phyloP scores from a whole-genome alignment of 1,140 invertebrate genomes.

The Arion vulgaris region DNA sequence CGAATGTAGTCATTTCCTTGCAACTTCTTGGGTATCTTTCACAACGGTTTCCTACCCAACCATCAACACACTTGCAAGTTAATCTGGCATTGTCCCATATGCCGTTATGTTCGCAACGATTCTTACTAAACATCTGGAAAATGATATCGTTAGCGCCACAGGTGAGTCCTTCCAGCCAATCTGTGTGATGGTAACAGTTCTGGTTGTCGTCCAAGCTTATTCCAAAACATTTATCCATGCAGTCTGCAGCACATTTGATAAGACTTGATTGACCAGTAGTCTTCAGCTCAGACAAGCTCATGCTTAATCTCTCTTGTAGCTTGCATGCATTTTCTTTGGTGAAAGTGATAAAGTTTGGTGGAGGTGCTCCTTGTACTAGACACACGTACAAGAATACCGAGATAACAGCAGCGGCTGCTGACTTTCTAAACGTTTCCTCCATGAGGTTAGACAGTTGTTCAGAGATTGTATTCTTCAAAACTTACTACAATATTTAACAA shows the following conservation, averaged over 20 bases:
- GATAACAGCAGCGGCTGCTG: not conserved
- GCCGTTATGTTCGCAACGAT: not conserved
- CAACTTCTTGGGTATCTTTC: not conserved
- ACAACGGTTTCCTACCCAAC: not conserved
- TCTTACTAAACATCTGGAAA: not conserved
- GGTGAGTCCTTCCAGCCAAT: not conserved
- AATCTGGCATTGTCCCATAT: not conserved
- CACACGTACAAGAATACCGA: not conserved
- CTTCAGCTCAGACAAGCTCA: not conserved
- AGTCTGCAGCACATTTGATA: not conserved
- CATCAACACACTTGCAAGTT: constrained; percentile 9
- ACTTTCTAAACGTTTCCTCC: not conserved
- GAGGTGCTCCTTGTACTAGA: not conserved
- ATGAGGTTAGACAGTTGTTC: too few species aligned
- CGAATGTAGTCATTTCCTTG: not conserved
- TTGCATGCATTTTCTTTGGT: not conserved
- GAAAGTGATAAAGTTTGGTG: not conserved
- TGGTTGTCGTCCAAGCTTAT: not conserved
- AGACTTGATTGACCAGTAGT: not conserved
- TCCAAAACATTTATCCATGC: not conserved
- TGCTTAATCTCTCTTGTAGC: not conserved
- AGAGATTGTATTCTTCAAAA: too few species aligned
- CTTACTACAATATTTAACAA: too few species aligned
- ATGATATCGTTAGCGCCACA: too few species aligned
- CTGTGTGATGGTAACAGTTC: not conserved